A percentile compares a stretch with the other conserved stretches of the same genome.
Evolutionary conservation across 2,888 invertebrate species (phyloP).

Genomic region (Orthosia incerta): DNA sequence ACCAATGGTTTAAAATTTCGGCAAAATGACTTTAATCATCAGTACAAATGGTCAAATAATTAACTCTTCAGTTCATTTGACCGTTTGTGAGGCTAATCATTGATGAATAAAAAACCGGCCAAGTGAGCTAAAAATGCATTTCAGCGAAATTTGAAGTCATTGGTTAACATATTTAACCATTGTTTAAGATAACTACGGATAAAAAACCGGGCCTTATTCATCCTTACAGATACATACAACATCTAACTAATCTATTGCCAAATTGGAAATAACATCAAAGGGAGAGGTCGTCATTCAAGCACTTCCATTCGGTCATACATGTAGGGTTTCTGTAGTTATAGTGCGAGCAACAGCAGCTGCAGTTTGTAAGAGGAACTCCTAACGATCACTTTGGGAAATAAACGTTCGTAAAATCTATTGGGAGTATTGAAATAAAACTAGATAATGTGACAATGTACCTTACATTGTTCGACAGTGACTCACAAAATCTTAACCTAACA

Average conservation of each 20-base stretch:
- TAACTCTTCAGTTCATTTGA: too few relatives aligned
- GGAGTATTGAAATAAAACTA: conserved; percentile 1
- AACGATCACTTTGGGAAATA: neutral
- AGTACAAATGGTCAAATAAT: too few relatives aligned
- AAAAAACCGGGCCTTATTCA: too few relatives aligned
- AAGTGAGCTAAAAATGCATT: too few relatives aligned
- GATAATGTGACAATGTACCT: neutral
- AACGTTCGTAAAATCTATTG: neutral
- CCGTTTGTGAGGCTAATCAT: too few relatives aligned
- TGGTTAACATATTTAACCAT: too few relatives aligned
- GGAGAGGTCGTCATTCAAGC: neutral
- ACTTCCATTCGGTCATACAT: neutral
- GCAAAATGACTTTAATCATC: too few relatives aligned
- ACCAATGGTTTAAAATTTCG: too few relatives aligned
- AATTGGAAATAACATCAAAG: conserved; percentile 22
- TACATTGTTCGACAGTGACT: conserved; percentile 5
- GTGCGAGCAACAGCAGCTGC: neutral
- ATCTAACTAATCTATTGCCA: neutral
- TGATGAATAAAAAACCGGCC: too few relatives aligned
- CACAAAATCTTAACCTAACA: conserved; percentile 4
- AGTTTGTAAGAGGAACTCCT: neutral
- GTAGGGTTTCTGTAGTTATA: neutral
- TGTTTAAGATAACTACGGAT: too few relatives aligned
- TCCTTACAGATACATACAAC: too few relatives aligned
- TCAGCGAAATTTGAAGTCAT: too few relatives aligned